Percentiles rank a stretch among this genome's conserved stretches.
These are phyloP conservation scores for Drosophila borealis DNA, from an alignment of 2,888 invertebrate genomes.

Conservation along the genomic window DNA sequence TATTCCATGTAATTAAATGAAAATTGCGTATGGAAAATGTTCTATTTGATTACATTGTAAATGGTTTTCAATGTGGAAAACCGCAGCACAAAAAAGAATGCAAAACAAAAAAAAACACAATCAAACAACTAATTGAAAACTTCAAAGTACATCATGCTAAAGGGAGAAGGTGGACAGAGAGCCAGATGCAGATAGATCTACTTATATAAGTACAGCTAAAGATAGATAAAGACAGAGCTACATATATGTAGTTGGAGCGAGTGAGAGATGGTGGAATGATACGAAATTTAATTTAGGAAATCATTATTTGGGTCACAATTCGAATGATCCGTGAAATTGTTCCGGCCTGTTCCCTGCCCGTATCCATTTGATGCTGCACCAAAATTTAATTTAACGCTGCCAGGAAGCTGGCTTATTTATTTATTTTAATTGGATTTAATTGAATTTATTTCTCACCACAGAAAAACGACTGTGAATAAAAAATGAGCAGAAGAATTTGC, in stretches of 20 bases:
- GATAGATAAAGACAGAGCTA: neutral
- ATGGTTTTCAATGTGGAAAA: slow-evolving; percentile 7
- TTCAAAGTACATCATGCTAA: neutral
- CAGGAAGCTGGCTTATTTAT: slow-evolving; percentile 51
- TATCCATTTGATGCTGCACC: slow-evolving; percentile 12
- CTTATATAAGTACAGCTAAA: neutral
- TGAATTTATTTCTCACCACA: slow-evolving; percentile 47
- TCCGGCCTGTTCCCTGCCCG: slow-evolving; percentile 1
- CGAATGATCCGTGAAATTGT: slow-evolving; percentile 11
- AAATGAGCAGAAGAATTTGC: slow-evolving; percentile 12
- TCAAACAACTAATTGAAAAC: slow-evolving; percentile 15
- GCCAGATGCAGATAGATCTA: neutral
- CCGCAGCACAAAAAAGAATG: slow-evolving; percentile 14
- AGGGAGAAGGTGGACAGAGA: neutral
- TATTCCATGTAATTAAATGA: neutral
- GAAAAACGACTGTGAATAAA: slow-evolving; percentile 3
- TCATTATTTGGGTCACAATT: slow-evolving; percentile 29
- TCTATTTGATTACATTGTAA: slow-evolving; percentile 39
- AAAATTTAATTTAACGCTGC: slow-evolving; percentile 47
- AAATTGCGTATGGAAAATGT: slow-evolving; percentile 18
- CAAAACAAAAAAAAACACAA: neutral
- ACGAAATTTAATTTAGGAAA: slow-evolving; percentile 9
- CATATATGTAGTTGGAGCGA: neutral
- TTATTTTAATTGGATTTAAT: slow-evolving; percentile 57
- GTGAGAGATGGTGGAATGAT: slow-evolving; percentile 1